Percentiles rank a stretch among this genome's conserved stretches.
Evolutionary conservation across 2,113 vertebrate species (phyloP).

Genomic region (Ceyx cyanopectus): DNA sequence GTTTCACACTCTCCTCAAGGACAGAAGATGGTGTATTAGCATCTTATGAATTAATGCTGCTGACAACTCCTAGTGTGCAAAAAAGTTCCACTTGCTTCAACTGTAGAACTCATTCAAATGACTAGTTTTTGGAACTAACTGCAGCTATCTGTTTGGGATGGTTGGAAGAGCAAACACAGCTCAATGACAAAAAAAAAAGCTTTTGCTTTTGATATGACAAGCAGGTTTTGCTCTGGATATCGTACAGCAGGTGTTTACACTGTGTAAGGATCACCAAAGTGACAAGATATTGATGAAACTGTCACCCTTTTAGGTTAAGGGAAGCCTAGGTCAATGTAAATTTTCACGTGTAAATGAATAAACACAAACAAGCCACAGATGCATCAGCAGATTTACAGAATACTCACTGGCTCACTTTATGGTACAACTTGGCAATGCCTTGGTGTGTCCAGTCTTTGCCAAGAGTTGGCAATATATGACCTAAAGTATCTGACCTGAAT

Average conservation of each 20-base stretch:
- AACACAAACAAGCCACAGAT: background rate
- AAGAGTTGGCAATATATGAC: slow-evolving; percentile 96
- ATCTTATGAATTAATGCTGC: background rate
- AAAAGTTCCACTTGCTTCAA: background rate
- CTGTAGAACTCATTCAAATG: background rate
- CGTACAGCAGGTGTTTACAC: background rate
- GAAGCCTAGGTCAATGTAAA: background rate
- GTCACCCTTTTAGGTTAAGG: background rate
- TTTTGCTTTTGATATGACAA: background rate
- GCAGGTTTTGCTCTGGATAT: background rate
- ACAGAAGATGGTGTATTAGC: background rate
- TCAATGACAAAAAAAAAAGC: fast-evolving
- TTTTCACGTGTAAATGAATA: background rate
- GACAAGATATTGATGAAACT: background rate
- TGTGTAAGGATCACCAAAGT: background rate
- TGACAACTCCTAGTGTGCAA: background rate
- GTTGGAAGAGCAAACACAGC: background rate
- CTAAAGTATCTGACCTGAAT: slow-evolving; percentile 93
- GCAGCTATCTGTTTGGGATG: background rate
- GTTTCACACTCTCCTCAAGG: too few relatives aligned
- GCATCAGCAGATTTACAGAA: background rate
- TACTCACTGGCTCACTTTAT: slow-evolving; percentile 98
- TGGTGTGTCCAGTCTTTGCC: slow-evolving; percentile 99
- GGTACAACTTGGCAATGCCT: slow-evolving; percentile 94
- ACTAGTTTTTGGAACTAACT: background rate